A percentile compares a stretch with the other conserved stretches of the same genome.
These are phyloP conservation scores for Heliconius cydno DNA, from an alignment of 2,888 invertebrate genomes.

Conservation along the genomic window DNA sequence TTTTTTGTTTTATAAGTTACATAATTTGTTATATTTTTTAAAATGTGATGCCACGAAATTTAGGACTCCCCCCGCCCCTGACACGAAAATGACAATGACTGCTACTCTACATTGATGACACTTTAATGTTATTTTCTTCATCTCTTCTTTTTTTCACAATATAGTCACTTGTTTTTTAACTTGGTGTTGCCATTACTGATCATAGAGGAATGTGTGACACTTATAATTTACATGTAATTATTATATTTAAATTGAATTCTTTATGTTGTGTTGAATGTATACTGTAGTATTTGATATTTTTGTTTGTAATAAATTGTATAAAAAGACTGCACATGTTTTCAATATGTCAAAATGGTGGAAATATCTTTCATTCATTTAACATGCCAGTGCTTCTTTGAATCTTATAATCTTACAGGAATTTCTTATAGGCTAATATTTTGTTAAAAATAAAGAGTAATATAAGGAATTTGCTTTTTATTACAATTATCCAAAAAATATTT, in stretches of 20 bases:
- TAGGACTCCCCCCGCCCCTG: no score
- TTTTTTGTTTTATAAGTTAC: no score
- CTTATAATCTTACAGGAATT: constrained; percentile 29
- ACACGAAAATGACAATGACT: no score
- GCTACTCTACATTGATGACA: no score
- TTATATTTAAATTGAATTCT: constrained; percentile 18
- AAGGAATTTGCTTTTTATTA: constrained; percentile 32
- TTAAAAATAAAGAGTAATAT: constrained; percentile 42
- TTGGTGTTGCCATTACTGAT: not conserved
- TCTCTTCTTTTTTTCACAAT: not conserved
- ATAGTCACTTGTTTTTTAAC: not conserved
- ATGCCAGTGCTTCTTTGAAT: constrained; percentile 21
- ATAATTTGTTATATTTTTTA: no score
- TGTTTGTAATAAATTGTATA: constrained; percentile 4
- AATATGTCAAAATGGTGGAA: not conserved
- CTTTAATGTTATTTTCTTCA: not conserved
- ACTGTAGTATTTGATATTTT: not conserved
- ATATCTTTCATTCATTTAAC: not conserved
- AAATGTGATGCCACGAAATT: no score
- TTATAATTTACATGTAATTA: constrained; percentile 5
- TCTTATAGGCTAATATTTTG: constrained; percentile 41
- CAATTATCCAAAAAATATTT: not conserved
- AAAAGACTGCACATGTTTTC: constrained; percentile 1
- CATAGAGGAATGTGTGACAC: not conserved
- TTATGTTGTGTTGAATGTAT: constrained; percentile 21